phyloP scores from a whole-genome alignment of 2,113 vertebrate species.

The Coptodon bakossiorum region DNA sequence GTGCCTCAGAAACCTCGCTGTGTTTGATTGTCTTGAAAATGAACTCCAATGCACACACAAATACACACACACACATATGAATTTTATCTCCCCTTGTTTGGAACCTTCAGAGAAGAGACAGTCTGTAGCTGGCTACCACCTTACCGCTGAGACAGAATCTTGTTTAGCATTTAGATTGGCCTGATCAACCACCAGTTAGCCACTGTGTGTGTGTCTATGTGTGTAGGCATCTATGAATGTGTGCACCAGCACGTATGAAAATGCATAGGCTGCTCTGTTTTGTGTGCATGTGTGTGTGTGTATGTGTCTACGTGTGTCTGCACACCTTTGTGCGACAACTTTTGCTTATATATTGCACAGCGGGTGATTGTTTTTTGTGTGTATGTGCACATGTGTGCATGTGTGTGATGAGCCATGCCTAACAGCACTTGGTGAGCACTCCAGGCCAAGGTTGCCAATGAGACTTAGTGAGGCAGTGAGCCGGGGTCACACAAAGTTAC shows the following conservation, averaged over 20 bases:
- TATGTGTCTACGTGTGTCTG: background rate
- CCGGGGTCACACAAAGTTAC: constrained; percentile 62
- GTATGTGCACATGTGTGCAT: background rate
- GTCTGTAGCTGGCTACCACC: constrained; percentile 50
- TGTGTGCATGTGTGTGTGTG: background rate
- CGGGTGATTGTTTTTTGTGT: background rate
- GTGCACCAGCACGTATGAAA: background rate
- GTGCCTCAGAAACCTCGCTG: background rate
- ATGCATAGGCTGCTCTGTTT: background rate
- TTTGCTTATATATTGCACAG: background rate
- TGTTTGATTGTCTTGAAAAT: background rate
- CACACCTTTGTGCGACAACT: background rate
- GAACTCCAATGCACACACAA: background rate
- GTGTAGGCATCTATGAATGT: background rate
- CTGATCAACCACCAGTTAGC: constrained; percentile 61
- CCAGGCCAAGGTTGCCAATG: constrained; percentile 34
- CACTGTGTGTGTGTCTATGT: background rate
- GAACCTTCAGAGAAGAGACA: constrained; percentile 41
- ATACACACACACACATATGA: background rate
- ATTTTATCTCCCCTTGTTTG: constrained; percentile 43
- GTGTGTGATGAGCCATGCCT: constrained; percentile 56
- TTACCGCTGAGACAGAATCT: constrained; percentile 55
- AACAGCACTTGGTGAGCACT: constrained; percentile 41
- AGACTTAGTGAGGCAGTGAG: constrained; percentile 46
- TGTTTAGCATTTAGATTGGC: constrained; percentile 74